Base-by-base conservation (phyloP, 2,888 invertebrate genomes). In the Beris morrisii region DNA sequence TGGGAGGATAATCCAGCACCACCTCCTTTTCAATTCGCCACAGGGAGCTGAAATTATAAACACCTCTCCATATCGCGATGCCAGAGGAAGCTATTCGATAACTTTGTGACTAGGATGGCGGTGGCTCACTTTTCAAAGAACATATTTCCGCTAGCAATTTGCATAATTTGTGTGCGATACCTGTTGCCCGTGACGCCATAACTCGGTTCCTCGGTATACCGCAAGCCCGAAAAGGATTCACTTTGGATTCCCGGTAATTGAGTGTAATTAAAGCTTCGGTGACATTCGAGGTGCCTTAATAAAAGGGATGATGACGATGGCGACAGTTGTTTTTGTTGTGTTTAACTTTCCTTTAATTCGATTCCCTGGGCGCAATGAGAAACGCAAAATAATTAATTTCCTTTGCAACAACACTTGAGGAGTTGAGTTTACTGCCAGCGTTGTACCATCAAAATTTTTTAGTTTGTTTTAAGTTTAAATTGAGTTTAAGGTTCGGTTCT, bases 71-170 rank as follows among this genome's bases (percentile, higher is more conserved):
- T 54, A 32, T 54, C n/a, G 11, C 9, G 9, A 61, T 61, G 28
- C 38, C 38, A 38, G 50, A 52, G 38, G 61, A 43, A 50, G 61
- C 61, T 46, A 61, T 61, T 61, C 52, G 61, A 61, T 61, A 61
- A 52, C 50, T 61, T 61, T 61, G 43, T 52, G 61, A 5, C 5
- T 9, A 9, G 38, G 5, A 61, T 50, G 50, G 50, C 61, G 61
- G 52, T 22, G 59, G 64, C 54, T 67, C 65, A 67, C 59, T 65
- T 67, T 65, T 58, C 56, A 71, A 70, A 70, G 73, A 75, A 74
- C 75, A 73, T 75, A 77, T 76, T 79, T 79, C 78, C 78, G 75
- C 74, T 77, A 74, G 73, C 76, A 77, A 79, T 79, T 79, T 79
- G 76, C 79, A 79, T 79, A 78, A 77, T 77, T 75, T 77, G 75